Percentiles rank a stretch among this genome's conserved stretches.
Conservation (phyloP, 2,113 vertebrate genomes). For the Gopherus flavomarginatus region DNA sequence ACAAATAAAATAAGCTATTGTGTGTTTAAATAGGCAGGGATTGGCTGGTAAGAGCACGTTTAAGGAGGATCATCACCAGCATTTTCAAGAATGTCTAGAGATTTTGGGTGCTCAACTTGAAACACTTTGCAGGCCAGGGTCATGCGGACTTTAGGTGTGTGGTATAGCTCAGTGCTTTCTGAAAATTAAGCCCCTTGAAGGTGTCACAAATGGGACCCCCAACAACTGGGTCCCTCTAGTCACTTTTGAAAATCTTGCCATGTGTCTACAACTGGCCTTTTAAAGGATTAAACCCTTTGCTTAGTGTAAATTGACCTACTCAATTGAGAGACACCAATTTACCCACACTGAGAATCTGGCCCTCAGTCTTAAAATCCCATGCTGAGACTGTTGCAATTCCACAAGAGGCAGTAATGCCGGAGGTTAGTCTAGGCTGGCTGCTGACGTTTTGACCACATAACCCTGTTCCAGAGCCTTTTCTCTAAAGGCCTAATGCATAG, state of each 20-base stretch:
- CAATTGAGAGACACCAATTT: neutral
- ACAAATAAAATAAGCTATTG: neutral
- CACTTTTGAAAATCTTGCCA: neutral
- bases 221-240: neutral
- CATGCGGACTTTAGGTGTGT: neutral
- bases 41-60: neutral
- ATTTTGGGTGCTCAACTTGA: neutral
- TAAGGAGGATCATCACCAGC: neutral
- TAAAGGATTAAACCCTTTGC: neutral
- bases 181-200: neutral
- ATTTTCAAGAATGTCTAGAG: neutral
- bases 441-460: neutral
- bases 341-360: neutral
- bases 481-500: neutral
- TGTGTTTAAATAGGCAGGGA: neutral
- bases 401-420: neutral
- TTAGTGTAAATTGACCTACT: neutral
- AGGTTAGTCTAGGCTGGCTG: neutral
- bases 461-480: neutral
- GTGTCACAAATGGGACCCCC: neutral
- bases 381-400: neutral
- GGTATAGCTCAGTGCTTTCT: fast-evolving
- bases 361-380: neutral
- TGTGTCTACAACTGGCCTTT: neutral
- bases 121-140: neutral